Percentiles rank a stretch among this genome's conserved stretches.
These are phyloP conservation scores for crab-eating macaque (Macaca fascicularis) DNA, from an alignment of 2,113 vertebrate genomes.

Conservation along the genomic window DNA sequence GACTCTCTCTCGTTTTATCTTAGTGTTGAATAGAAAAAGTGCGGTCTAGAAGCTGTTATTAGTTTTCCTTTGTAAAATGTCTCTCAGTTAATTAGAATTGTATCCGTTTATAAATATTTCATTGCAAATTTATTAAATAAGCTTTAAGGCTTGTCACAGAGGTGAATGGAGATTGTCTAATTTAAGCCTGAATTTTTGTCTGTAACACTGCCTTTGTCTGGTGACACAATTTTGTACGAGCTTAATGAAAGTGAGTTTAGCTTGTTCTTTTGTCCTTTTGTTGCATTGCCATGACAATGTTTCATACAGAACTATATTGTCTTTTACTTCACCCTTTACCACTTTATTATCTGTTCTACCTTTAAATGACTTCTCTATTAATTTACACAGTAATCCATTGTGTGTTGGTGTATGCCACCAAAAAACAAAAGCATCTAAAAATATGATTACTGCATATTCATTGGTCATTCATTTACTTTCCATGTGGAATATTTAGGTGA, in stretches of 20 bases:
- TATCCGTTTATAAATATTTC: constrained; percentile 79
- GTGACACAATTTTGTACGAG: constrained; percentile 56
- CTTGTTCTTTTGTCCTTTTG: background rate
- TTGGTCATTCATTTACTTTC: constrained; percentile 68
- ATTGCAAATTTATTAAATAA: constrained; percentile 77
- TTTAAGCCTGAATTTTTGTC: constrained; percentile 70
- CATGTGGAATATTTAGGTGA: constrained; percentile 60
- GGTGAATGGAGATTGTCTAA: constrained; percentile 77
- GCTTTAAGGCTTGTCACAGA: constrained; percentile 69
- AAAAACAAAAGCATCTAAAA: background rate
- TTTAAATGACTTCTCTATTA: constrained; percentile 68
- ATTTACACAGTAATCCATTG: constrained; percentile 35
- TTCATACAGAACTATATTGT: constrained; percentile 24
- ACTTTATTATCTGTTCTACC: background rate
- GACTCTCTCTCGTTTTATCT: background rate
- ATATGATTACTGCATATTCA: constrained; percentile 18
- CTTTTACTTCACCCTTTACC: constrained; percentile 36
- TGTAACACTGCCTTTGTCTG: constrained; percentile 54
- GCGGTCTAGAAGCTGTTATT: constrained; percentile 55
- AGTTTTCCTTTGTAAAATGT: constrained; percentile 61
- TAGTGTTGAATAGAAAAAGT: constrained; percentile 27
- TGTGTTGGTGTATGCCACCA: constrained; percentile 1
- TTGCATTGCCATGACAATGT: background rate
- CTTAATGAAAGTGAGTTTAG: constrained; percentile 45
- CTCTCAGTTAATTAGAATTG: constrained; percentile 79